These are phyloP conservation scores for Dasysyrphus tricinctus DNA, from an alignment of 2,888 invertebrate species.

Conservation along the genomic window DNA sequence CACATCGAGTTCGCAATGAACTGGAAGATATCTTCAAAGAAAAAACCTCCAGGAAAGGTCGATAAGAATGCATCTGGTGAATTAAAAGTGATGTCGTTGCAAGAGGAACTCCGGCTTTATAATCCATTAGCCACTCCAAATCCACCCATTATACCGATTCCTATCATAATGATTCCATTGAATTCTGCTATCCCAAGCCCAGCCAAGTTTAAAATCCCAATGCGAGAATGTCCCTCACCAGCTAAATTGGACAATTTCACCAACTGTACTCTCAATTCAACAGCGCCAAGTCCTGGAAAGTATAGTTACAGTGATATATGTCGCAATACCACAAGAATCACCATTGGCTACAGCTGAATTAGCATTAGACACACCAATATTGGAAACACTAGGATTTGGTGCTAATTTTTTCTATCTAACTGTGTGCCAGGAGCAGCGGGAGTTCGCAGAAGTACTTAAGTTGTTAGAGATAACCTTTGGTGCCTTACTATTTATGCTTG, in stretches of 20 bases:
- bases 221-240: slow-evolving; percentile 86
- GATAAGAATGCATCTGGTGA: too few relatives aligned
- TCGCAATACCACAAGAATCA: slow-evolving; percentile 78
- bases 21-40: too few relatives aligned
- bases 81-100: too few relatives aligned
- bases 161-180: slow-evolving; percentile 81
- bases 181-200: slow-evolving; percentile 83
- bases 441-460: too few relatives aligned
- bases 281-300: slow-evolving; percentile 84
- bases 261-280: slow-evolving; percentile 85
- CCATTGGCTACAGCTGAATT: slow-evolving; percentile 73
- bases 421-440: slow-evolving; percentile 77
- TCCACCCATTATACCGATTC: slow-evolving; percentile 77
- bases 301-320: slow-evolving; percentile 82
- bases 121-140: slow-evolving; percentile 81
- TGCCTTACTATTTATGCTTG: too few relatives aligned
- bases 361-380: too few relatives aligned
- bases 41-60: too few relatives aligned
- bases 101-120: too few relatives aligned
- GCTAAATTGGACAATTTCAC: slow-evolving; percentile 86
- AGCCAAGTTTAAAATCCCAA: slow-evolving; percentile 85
- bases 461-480: too few relatives aligned
- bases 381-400: slow-evolving; percentile 82
- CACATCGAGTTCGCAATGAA: too few relatives aligned
- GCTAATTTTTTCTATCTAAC: slow-evolving; percentile 82